Conservation (phyloP, 2,888 invertebrate genomes). For the Phalera bucephala region DNA sequence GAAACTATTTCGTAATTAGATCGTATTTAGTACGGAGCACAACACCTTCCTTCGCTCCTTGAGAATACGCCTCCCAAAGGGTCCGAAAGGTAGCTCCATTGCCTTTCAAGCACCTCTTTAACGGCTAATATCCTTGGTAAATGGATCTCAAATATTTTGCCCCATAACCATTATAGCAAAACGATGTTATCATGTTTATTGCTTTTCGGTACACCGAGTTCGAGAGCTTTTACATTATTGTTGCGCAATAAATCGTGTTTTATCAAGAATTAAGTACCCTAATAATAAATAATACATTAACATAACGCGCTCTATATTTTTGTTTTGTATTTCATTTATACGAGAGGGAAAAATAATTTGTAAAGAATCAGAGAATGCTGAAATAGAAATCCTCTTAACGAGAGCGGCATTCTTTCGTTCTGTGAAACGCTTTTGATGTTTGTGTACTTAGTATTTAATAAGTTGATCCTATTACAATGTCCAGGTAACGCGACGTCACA, state of each 20-base stretch:
- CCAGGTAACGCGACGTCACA: constrained; percentile 73
- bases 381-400: constrained; percentile 71
- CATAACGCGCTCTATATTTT: constrained; percentile 12
- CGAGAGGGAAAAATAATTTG: constrained; percentile 20
- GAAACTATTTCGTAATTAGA: constrained; percentile 84
- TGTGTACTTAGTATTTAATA: constrained; percentile 81
- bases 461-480: constrained; percentile 83
- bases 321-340: constrained; percentile 5
- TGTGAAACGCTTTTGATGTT: constrained; percentile 77
- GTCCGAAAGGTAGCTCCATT: constrained; percentile 73
- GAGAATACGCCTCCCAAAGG: constrained; percentile 72
- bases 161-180: constrained; percentile 62
- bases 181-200: constrained; percentile 72
- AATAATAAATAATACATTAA: constrained; percentile 17
- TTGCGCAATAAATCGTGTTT: constrained; percentile 27
- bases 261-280: constrained; percentile 18
- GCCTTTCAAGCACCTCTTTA: constrained; percentile 81
- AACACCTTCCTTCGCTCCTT: constrained; percentile 75
- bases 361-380: constrained; percentile 31
- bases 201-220: constrained; percentile 41
- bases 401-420: constrained; percentile 65
- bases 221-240: constrained; percentile 31
- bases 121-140: constrained; percentile 79
- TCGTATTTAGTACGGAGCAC: constrained; percentile 80
- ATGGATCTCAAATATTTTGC: constrained; percentile 78